A percentile compares a stretch with the other conserved stretches of the same genome.
Evolutionary conservation across 2,113 vertebrate species (phyloP).

Genomic region (Thunnus maccoyii): DNA sequence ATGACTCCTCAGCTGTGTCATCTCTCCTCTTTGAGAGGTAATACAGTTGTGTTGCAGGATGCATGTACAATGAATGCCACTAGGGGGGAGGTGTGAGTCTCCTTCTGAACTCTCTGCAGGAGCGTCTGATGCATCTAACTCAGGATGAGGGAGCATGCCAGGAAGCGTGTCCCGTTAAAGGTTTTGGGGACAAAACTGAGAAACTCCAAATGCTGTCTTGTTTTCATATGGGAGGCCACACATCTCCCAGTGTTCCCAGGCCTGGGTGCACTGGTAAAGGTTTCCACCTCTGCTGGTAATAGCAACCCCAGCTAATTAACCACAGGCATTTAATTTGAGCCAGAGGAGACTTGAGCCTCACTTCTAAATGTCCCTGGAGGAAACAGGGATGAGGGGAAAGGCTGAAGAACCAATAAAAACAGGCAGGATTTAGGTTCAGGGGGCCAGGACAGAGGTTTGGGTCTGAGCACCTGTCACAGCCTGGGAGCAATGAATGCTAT

Average conservation of each 20-base stretch:
- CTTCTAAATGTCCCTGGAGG: slow-evolving; percentile 61
- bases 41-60: not conserved
- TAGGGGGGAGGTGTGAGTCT: slow-evolving; percentile 76
- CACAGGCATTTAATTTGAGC: slow-evolving; percentile 73
- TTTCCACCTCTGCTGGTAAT: slow-evolving; percentile 56
- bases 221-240: slow-evolving; percentile 51
- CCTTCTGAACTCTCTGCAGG: not conserved
- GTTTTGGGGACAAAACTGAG: slow-evolving; percentile 31
- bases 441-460: slow-evolving; percentile 54
- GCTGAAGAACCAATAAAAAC: slow-evolving; percentile 66
- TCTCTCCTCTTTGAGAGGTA: too few species aligned
- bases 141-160: slow-evolving; percentile 5
- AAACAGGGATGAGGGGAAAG: slow-evolving; percentile 49
- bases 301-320: slow-evolving; percentile 75
- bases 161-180: slow-evolving; percentile 26
- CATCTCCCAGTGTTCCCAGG: slow-evolving; percentile 60
- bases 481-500: slow-evolving; percentile 74
- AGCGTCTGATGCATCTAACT: slow-evolving; percentile 23
- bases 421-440: slow-evolving; percentile 61
- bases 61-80: slow-evolving; percentile 56
- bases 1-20: not conserved
- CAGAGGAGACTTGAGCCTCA: slow-evolving; percentile 54
- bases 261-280: slow-evolving; percentile 22
- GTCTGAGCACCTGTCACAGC: slow-evolving; percentile 81
- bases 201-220: slow-evolving; percentile 50